Evolutionary conservation across 2,888 invertebrate species (phyloP), one percentile per base, ranked within the genome.

Genomic region (Lapara coniferarum): DNA sequence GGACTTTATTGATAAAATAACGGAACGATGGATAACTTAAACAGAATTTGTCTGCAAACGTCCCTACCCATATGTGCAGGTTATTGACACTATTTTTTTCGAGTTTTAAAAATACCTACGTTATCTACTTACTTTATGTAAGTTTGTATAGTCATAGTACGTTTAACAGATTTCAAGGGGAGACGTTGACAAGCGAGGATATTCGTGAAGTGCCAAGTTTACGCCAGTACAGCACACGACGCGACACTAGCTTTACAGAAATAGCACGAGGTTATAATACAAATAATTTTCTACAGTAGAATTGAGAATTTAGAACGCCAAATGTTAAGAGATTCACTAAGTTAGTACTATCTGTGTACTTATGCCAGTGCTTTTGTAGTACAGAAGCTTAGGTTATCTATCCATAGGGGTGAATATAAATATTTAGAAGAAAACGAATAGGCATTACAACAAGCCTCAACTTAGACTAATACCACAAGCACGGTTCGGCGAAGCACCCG

Each of bases 1-100:
- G 19, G 13, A 63, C 13, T 46, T 49, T 46, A 59, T 19, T 46
- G 46, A 49, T 63, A 19, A 63, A 63, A n/a, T 63, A 46, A 46
- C 59, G 46, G 46, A 10, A 46, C 16, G 1, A 12, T 12, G 63
- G 19, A 63, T 63, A 63, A 49, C 19, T 13, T 93, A 93, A 90
- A 80, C 88, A 92, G 92, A 83, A 92, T 90, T 86, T 91, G 89
- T 78, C 75, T 82, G 82, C 87, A 91, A 92, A 92, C 92, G 92
- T 91, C 91, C 85, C 85, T 85, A 85, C 85, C 19, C 19, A 63
- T 16, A 44, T 37, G 13, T 37, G 30, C n/a, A 63, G 93, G 93
- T 93, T 92, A 93, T 92, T 93, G 93, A 93, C 93, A 89, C 90
- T 87, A 37, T 37, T 37, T 37, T 37, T 37, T 37, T 37, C 37